Evolutionary conservation across 2,888 invertebrate genomes (phyloP).

Genomic region (Latheticus oryzae): DNA sequence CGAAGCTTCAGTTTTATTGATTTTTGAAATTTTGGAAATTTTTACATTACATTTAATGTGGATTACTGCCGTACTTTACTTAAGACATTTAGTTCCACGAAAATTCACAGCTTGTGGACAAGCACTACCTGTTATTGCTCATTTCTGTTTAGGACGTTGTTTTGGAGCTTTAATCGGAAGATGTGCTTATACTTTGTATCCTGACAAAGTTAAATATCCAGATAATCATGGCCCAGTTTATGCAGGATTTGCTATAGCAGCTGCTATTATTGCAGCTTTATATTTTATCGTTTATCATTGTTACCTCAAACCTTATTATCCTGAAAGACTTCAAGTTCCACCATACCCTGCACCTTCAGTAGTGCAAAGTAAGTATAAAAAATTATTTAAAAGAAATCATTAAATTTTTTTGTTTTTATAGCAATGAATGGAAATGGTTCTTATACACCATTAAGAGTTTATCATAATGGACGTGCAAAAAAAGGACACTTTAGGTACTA

Average conservation of each 20-base stretch:
- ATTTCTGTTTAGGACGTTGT: constrained; percentile 82
- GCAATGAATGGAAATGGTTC: constrained; percentile 76
- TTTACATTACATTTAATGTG: constrained; percentile 82
- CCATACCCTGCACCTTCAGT: constrained; percentile 74
- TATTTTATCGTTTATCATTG: constrained; percentile 82
- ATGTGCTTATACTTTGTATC: constrained; percentile 61
- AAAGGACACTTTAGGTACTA: constrained; percentile 87
- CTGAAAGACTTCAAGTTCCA: constrained; percentile 72
- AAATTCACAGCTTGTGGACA: constrained; percentile 83
- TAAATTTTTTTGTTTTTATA: constrained; percentile 61
- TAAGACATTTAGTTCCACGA: constrained; percentile 83
- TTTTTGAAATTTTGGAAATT: constrained; percentile 80
- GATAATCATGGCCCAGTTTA: constrained; percentile 65
- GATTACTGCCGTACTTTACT: constrained; percentile 83
- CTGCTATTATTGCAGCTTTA: constrained; percentile 73
- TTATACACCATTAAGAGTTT: constrained; percentile 83
- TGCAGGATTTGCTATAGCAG: constrained; percentile 74
- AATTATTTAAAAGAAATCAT: too few species aligned
- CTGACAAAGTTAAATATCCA: constrained; percentile 22
- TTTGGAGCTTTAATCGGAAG: constrained; percentile 78
- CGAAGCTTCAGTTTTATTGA: constrained; percentile 74
- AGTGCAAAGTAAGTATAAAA: constrained; percentile 70
- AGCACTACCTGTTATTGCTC: constrained; percentile 81
- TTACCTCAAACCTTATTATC: constrained; percentile 79
- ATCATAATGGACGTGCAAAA: constrained; percentile 83